These are phyloP conservation scores for Cyclina sinensis DNA, from an alignment of 1,140 invertebrate genomes.

Conservation along the genomic window DNA sequence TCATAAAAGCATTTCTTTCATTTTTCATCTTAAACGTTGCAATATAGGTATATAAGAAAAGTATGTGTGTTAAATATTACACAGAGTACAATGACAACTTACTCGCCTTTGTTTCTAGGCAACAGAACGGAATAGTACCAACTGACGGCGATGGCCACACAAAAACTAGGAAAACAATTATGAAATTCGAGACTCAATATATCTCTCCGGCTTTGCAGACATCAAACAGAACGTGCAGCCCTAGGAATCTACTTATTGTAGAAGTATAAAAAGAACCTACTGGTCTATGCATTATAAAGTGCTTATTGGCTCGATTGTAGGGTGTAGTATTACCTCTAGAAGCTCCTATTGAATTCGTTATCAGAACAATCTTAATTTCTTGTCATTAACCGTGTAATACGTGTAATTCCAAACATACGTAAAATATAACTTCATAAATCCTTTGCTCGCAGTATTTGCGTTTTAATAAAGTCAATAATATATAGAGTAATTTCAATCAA, in stretches of 20 bases:
- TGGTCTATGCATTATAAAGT: conserved; percentile 16
- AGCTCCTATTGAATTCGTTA: neutral
- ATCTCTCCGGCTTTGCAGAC: neutral
- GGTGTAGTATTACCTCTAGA: neutral
- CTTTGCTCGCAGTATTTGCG: neutral
- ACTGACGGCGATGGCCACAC: neutral
- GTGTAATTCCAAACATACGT: conserved; percentile 47
- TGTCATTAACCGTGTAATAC: conserved; percentile 47
- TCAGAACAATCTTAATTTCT: conserved; percentile 20
- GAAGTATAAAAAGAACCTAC: neutral
- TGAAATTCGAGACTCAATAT: conserved; percentile 28
- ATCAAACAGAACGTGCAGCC: neutral
- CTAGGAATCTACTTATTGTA: conserved; percentile 11
- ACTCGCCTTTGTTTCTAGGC: too few species aligned
- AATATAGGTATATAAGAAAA: too few species aligned
- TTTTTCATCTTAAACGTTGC: too few species aligned
- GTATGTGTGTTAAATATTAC: too few species aligned
- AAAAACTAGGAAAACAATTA: conserved; percentile 31
- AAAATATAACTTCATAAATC: conserved; percentile 37
- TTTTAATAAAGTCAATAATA: too few species aligned
- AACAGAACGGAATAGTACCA: too few species aligned
- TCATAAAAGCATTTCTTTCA: too few species aligned
- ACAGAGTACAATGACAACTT: too few species aligned
- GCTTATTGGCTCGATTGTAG: neutral
- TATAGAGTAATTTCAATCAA: too few species aligned